Percentiles rank a stretch among this genome's conserved stretches.
phyloP scores from a whole-genome alignment of 2,888 invertebrate genomes.

The Osedax frankpressi region DNA sequence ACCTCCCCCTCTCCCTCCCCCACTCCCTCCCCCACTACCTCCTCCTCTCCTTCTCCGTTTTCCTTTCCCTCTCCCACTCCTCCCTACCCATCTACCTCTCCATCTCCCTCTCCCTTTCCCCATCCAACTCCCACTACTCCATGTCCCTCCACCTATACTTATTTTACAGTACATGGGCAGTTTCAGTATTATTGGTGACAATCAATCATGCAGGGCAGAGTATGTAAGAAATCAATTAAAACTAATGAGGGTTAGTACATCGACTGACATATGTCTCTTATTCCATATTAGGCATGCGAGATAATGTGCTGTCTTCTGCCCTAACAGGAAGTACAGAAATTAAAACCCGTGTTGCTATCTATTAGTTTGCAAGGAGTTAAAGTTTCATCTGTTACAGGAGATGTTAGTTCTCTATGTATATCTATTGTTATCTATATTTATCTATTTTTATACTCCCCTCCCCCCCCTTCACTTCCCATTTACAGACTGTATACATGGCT shows the following conservation, averaged over 20 bases:
- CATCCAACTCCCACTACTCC: background rate
- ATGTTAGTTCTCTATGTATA: constrained; percentile 53
- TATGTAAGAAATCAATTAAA: constrained; percentile 52
- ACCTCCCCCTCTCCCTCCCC: constrained; percentile 18
- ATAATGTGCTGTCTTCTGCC: too few relatives aligned
- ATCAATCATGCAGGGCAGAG: constrained; percentile 56
- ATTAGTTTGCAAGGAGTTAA: constrained; percentile 66
- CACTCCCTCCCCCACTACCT: constrained; percentile 5
- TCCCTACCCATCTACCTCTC: background rate
- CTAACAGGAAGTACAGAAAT: constrained; percentile 47
- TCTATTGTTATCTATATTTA: background rate
- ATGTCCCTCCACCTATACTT: constrained; percentile 11
- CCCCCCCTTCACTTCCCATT: background rate
- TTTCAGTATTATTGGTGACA: constrained; percentile 61
- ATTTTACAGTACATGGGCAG: constrained; percentile 57
- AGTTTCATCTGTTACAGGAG: constrained; percentile 69
- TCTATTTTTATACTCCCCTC: background rate
- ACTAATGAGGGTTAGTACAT: constrained; percentile 39
- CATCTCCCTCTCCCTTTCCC: background rate
- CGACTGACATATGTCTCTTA: too few relatives aligned
- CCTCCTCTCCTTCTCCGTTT: background rate
- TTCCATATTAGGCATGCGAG: too few relatives aligned
- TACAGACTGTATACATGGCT: constrained; percentile 54
- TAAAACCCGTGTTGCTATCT: constrained; percentile 60
- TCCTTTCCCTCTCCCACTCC: background rate